Conservation (phyloP, 2,888 invertebrate species). For the Schizotus pectinicornis region DNA sequence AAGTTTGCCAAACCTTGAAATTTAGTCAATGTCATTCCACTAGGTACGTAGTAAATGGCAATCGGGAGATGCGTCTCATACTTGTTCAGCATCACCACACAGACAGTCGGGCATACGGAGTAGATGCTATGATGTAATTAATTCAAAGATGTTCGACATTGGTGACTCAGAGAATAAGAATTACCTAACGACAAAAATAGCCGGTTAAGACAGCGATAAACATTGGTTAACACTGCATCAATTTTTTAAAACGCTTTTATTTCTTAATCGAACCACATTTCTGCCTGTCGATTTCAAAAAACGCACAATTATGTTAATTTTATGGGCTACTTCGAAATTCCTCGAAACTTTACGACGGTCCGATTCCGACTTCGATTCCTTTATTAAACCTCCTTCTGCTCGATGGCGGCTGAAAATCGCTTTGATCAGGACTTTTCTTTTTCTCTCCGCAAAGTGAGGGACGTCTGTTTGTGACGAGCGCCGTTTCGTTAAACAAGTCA, state of each 20-base stretch:
- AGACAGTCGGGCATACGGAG: conserved; percentile 8
- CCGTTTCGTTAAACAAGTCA: conserved; percentile 7
- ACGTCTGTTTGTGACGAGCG: background rate
- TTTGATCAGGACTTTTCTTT: conserved; percentile 7
- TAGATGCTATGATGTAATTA: conserved; percentile 25
- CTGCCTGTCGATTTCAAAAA: conserved; percentile 3
- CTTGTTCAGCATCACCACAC: background rate
- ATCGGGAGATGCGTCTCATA: background rate
- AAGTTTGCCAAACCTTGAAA: conserved; percentile 14
- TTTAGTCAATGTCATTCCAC: background rate
- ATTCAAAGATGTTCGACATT: conserved; percentile 26
- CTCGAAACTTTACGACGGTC: too few species aligned
- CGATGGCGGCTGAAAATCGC: background rate
- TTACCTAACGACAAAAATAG: conserved; percentile 29
- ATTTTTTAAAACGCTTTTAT: conserved; percentile 26
- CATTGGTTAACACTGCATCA: conserved; percentile 24
- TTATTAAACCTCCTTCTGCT: background rate
- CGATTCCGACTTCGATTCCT: background rate
- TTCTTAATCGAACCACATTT: conserved; percentile 17
- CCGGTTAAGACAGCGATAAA: conserved; percentile 25
- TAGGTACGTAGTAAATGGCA: background rate
- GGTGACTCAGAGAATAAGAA: conserved; percentile 25
- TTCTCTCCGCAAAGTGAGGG: background rate
- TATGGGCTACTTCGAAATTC: too few species aligned
- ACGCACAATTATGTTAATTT: conserved; percentile 1